Evolutionary conservation across 2,888 invertebrate genomes (phyloP).

Genomic region (Heliconius hortense): DNA sequence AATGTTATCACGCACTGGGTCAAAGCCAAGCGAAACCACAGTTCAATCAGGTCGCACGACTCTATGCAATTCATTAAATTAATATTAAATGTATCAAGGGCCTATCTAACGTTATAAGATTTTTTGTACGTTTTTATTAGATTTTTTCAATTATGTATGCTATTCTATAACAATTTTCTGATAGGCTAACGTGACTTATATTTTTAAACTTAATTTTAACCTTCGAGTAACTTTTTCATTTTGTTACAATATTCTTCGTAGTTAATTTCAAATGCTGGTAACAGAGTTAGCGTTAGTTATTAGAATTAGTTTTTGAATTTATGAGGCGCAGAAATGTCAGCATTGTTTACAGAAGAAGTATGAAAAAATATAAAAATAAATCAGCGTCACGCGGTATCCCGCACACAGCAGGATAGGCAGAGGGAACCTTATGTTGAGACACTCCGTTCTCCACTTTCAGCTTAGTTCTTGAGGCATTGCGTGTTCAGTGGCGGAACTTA

Average conservation of each 20-base stretch:
- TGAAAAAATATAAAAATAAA: too few species aligned
- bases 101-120: not conserved
- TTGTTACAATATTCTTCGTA: not conserved
- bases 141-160: not conserved
- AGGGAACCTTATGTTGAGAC: too few species aligned
- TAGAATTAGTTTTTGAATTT: too few species aligned
- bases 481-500: too few species aligned
- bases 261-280: too few species aligned
- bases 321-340: too few species aligned
- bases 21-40: conserved; percentile 28
- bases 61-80: conserved; percentile 18
- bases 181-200: conserved; percentile 1
- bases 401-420: too few species aligned
- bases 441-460: too few species aligned
- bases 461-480: too few species aligned
- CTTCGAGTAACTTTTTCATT: not conserved
- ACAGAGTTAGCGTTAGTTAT: too few species aligned
- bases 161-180: conserved; percentile 1
- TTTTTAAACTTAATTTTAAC: not conserved
- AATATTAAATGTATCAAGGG: conserved; percentile 16
- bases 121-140: not conserved
- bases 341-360: too few species aligned
- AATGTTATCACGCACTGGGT: conserved; percentile 33
- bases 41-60: conserved; percentile 43
- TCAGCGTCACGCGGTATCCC: too few species aligned